Evolutionary conservation across 2,113 vertebrate species (phyloP).

Genomic region (Dissostichus mawsoni): DNA sequence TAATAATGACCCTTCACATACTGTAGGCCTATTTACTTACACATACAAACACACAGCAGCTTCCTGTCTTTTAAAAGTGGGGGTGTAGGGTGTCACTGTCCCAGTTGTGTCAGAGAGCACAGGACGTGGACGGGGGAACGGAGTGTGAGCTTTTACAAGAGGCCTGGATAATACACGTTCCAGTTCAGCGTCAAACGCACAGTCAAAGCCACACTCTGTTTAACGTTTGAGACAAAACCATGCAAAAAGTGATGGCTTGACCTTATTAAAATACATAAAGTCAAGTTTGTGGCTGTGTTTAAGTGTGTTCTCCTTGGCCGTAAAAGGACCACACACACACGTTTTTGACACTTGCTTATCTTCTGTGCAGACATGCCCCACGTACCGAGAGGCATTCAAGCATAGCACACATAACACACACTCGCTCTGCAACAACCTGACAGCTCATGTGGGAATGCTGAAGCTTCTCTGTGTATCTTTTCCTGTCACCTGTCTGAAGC

Average conservation of each 20-base stretch:
- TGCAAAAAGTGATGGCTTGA: slow-evolving; percentile 31
- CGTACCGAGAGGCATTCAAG: slow-evolving; percentile 45
- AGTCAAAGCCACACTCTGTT: slow-evolving; percentile 39
- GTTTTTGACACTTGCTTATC: slow-evolving; percentile 70
- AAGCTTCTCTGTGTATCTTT: slow-evolving; percentile 40
- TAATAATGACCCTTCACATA: slow-evolving; percentile 15
- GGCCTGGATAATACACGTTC: slow-evolving; percentile 55
- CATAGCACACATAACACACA: slow-evolving; percentile 55
- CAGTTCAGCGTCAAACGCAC: not conserved
- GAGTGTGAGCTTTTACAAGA: slow-evolving; percentile 69
- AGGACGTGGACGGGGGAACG: slow-evolving; percentile 49
- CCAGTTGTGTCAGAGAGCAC: slow-evolving; percentile 78
- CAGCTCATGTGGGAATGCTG: slow-evolving; percentile 50
- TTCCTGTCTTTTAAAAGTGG: slow-evolving; percentile 35
- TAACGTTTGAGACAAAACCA: slow-evolving; percentile 51
- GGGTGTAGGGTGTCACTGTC: slow-evolving; percentile 80
- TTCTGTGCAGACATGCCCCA: slow-evolving; percentile 58
- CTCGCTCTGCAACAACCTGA: slow-evolving; percentile 52
- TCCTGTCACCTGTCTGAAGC: slow-evolving; percentile 49
- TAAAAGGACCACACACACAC: slow-evolving; percentile 72
- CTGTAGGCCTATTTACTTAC: not conserved
- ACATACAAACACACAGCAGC: slow-evolving; percentile 26
- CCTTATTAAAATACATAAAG: slow-evolving; percentile 56
- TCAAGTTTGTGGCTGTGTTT: slow-evolving; percentile 36
- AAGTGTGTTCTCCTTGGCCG: slow-evolving; percentile 21